Percentiles rank a stretch among this genome's conserved stretches.
phyloP scores from a whole-genome alignment of 1,140 invertebrate species.

The Stratiolaelaps scimitus region DNA sequence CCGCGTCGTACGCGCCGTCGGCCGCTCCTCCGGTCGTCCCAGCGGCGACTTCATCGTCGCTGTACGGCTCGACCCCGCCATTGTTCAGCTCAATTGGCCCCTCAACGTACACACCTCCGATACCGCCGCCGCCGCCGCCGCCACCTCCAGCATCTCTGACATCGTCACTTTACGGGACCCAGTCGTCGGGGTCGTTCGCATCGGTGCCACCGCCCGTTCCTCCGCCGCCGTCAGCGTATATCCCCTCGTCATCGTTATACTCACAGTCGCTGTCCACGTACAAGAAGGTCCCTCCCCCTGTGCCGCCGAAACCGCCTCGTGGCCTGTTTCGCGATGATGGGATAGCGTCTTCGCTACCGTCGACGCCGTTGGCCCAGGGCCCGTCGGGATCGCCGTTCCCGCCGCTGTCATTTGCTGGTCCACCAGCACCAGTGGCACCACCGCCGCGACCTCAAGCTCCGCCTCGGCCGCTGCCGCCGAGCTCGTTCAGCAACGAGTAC shows the following conservation, averaged over 20 bases:
- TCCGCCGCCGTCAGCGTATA: too few species aligned
- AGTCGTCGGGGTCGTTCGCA: too few species aligned
- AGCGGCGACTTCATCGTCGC: not conserved
- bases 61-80: not conserved
- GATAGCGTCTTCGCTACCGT: too few species aligned
- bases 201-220: too few species aligned
- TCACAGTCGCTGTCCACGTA: not conserved
- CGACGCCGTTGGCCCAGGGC: too few species aligned
- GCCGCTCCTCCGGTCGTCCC: not conserved
- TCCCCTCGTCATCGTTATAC: not conserved
- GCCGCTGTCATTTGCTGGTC: not conserved
- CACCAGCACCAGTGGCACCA: not conserved
- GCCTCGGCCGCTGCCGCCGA: not conserved
- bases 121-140: too few species aligned
- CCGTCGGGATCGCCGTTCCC: not conserved
- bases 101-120: too few species aligned
- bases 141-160: too few species aligned
- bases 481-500: not conserved
- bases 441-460: not conserved
- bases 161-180: too few species aligned
- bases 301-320: constrained; percentile 11
- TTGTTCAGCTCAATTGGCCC: too few species aligned
- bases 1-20: not conserved
- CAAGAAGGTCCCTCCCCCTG: constrained; percentile 13
- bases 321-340: not conserved